phyloP scores from a whole-genome alignment of 1,140 invertebrate species.

The Drosophila bocki region DNA sequence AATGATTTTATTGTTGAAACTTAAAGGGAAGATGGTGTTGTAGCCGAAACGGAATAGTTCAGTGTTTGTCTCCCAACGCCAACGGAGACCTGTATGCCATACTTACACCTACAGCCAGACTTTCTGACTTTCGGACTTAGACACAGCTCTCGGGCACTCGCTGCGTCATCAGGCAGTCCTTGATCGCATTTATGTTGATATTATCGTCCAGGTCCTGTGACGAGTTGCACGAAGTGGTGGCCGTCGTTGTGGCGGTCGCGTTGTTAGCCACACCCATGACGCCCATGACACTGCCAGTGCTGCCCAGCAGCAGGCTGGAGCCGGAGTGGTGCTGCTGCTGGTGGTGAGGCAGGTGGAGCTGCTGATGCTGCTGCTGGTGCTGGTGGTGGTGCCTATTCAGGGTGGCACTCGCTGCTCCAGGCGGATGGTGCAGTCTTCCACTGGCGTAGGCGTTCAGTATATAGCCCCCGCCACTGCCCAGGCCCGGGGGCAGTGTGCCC shows the following conservation, averaged over 20 bases:
- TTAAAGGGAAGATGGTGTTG: background rate
- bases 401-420: conserved; percentile 46
- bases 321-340: conserved; percentile 63
- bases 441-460: conserved; percentile 72
- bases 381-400: conserved; percentile 72
- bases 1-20: too few species aligned
- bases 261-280: conserved; percentile 57
- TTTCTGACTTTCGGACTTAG: conserved; percentile 33
- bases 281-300: conserved; percentile 70
- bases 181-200: conserved; percentile 84
- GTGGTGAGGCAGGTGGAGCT: conserved; percentile 37
- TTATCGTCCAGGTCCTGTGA: conserved; percentile 83
- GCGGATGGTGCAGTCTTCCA: conserved; percentile 60
- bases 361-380: conserved; percentile 46
- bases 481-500: conserved; percentile 73
- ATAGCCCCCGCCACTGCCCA: conserved; percentile 76
- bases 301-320: conserved; percentile 71
- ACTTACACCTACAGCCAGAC: conserved; percentile 34
- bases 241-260: conserved; percentile 58
- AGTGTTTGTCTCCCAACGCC: background rate
- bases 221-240: conserved; percentile 81
- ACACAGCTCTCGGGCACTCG: conserved; percentile 84
- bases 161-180: conserved; percentile 84
- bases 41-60: background rate
- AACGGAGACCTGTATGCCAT: background rate